A percentile compares a stretch with the other conserved stretches of the same genome.
These are phyloP conservation scores for Lethenteron reissneri DNA, from an alignment of 2,113 vertebrate genomes.

Conservation along the genomic window DNA sequence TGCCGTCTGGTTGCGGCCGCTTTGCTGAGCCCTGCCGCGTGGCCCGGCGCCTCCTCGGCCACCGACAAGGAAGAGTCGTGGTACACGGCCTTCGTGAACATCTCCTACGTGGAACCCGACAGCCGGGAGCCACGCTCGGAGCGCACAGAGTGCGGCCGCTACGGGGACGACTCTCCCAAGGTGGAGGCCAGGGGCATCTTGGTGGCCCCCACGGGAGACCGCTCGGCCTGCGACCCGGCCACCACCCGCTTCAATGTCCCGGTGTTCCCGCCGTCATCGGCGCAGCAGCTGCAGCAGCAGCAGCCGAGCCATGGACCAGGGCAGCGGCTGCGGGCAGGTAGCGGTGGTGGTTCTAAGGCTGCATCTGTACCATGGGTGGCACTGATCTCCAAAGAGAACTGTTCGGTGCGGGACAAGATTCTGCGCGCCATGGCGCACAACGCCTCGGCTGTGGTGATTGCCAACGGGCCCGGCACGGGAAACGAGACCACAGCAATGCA, in stretches of 20 bases:
- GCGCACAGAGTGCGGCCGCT: slow-evolving; percentile 79
- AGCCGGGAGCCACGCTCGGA: slow-evolving; percentile 42
- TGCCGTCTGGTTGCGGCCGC: neutral
- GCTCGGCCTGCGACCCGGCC: slow-evolving; percentile 52
- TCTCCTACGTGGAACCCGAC: slow-evolving; percentile 59
- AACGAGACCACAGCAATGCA: slow-evolving; percentile 90
- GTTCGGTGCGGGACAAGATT: slow-evolving; percentile 71
- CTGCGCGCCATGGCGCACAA: slow-evolving; percentile 49
- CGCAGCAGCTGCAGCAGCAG: neutral
- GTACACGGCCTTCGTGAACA: slow-evolving; percentile 97
- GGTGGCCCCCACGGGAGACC: slow-evolving; percentile 37
- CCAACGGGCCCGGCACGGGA: slow-evolving; percentile 49
- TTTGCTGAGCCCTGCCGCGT: neutral
- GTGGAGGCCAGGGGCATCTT: slow-evolving; percentile 59
- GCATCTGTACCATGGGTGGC: slow-evolving; percentile 51
- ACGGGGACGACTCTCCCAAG: slow-evolving; percentile 84
- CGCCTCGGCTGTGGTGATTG: slow-evolving; percentile 76
- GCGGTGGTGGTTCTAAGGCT: slow-evolving; percentile 11
- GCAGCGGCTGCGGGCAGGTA: neutral
- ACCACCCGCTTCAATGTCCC: slow-evolving; percentile 33
- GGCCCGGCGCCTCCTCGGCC: slow-evolving; percentile 44
- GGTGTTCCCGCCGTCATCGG: neutral
- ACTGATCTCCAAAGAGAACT: slow-evolving; percentile 65
- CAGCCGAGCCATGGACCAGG: neutral
- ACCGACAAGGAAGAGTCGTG: slow-evolving; percentile 90